These are phyloP conservation scores for Hippocampus barbouri DNA, from an alignment of 2,113 vertebrate species.

Conservation along the genomic window DNA sequence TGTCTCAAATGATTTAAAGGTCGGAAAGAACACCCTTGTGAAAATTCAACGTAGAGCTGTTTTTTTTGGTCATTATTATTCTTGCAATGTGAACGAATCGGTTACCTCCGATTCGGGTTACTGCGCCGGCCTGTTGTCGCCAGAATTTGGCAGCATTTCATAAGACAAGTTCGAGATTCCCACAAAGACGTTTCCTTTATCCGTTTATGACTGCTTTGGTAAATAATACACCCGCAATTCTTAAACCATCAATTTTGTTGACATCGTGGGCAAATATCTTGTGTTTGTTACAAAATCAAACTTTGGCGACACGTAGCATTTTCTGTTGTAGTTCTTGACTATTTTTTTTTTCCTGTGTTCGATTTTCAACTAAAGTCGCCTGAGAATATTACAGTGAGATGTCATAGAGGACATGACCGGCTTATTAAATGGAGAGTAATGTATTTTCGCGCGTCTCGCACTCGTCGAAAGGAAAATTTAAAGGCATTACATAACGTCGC, in stretches of 20 bases:
- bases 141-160: neutral
- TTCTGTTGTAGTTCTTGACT: neutral
- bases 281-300: neutral
- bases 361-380: neutral
- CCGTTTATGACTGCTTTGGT: neutral
- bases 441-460: neutral
- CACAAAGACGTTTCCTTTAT: neutral
- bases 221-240: neutral
- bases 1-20: neutral
- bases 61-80: neutral
- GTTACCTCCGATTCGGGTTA: too few species aligned
- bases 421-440: neutral
- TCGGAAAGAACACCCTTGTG: neutral
- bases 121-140: neutral
- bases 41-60: too few species aligned
- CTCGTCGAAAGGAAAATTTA: neutral
- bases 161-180: neutral
- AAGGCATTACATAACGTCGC: neutral
- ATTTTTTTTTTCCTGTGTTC: neutral
- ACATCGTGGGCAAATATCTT: neutral
- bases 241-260: neutral
- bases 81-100: neutral
- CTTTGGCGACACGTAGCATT: neutral
- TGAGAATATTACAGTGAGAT: neutral
- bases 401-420: neutral